Evolutionary conservation across 2,888 invertebrate genomes (phyloP), one percentile per base, ranked within the genome.

Genomic region (Tetranychus truncatus): DNA sequence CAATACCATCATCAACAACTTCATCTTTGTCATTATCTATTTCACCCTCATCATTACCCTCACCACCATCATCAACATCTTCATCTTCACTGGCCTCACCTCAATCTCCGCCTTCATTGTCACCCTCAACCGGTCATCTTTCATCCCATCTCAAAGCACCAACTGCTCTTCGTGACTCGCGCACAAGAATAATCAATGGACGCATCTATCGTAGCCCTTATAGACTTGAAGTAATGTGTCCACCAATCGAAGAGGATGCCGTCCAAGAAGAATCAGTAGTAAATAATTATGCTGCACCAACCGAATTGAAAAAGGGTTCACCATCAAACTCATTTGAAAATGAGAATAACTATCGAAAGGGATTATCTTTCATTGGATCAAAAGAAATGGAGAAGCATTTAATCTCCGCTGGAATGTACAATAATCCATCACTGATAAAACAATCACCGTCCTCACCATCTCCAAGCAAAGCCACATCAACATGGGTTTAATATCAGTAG

Each of bases 1-100:
- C 74, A 74, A 76, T 78, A 67, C 77, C 78, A 45, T 74, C 76
- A 69, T 75, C 78, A 18, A 76, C 76, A 88, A 88, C 81, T 88
- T 6, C 90, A 91, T 8, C 91, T 91, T 7, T 90, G 91, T 1
- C 91, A 91, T 82, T 88, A 90, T 81, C 82, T 91, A 71, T 90
- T 89, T 82, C 82, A 44, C 71, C 18, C 11, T 71, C 74, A 21
- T 73, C 75, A 24, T 18, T 67, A 24, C n/a, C 76, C n/a, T 74
- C 75, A 24, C 15, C 76, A 73, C 21, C 76, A 66, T 87, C 80
- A 75, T 71, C 74, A 76, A 76, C 76, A 79, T 69, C 81, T 80
- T 65, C 80, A 81, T 67, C 82, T 81, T 67, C 81, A 80, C 24
- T 82, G 45, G 79, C 80, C 74, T 74, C 84, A 83, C 77, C 75